A percentile compares a stretch with the other conserved stretches of the same genome.
phyloP scores from a whole-genome alignment of 2,888 invertebrate genomes.

The Scaptomyza tumidula region DNA sequence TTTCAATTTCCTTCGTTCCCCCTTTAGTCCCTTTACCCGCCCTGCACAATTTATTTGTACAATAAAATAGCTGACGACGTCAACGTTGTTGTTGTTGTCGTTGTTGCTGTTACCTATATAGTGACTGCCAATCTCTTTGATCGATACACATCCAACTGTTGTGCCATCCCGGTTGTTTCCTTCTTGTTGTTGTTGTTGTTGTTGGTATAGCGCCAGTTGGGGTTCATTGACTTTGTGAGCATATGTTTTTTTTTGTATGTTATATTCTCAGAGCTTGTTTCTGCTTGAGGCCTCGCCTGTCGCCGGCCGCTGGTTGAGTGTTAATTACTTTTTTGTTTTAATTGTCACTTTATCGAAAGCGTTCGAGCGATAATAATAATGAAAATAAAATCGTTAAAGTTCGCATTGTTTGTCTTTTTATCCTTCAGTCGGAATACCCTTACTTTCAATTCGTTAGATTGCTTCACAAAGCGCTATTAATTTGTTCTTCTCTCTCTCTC shows the following conservation, averaged over 20 bases:
- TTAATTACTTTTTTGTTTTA: constrained; percentile 71
- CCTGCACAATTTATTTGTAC: constrained; percentile 19
- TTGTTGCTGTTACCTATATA: neutral
- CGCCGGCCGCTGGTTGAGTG: constrained; percentile 45
- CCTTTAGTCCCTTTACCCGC: too few relatives aligned
- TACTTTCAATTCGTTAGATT: neutral
- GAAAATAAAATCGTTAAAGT: neutral
- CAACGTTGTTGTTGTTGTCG: neutral
- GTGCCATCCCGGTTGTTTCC: constrained; percentile 39
- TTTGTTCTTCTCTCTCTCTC: neutral
- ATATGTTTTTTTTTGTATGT: constrained; percentile 54
- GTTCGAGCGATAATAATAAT: constrained; percentile 21
- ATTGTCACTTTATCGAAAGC: constrained; percentile 61
- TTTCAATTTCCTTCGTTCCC: constrained; percentile 30
- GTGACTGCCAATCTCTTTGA: constrained; percentile 50
- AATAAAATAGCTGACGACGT: constrained; percentile 41
- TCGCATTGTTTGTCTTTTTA: neutral
- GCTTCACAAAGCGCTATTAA: neutral
- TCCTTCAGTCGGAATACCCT: neutral
- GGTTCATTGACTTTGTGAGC: constrained; percentile 69
- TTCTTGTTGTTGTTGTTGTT: constrained; percentile 12
- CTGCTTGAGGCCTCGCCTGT: constrained; percentile 28
- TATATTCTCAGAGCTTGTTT: constrained; percentile 36
- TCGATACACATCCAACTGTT: constrained; percentile 49
- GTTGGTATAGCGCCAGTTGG: constrained; percentile 35